phyloP scores from a whole-genome alignment of 2,113 vertebrate genomes.

The Podilymbus podiceps region DNA sequence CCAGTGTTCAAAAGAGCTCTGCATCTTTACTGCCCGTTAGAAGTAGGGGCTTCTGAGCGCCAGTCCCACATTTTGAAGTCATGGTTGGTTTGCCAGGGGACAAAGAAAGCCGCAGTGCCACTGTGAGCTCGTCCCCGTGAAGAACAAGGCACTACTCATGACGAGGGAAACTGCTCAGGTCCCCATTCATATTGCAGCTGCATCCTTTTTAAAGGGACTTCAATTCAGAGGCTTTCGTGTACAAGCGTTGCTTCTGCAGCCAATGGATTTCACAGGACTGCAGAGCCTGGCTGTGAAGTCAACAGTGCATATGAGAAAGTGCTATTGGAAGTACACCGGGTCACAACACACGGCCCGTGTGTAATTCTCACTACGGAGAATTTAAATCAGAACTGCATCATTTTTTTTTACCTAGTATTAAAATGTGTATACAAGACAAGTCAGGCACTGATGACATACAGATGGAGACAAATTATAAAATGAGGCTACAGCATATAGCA shows the following conservation, averaged over 20 bases:
- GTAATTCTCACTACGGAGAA: fast-evolving
- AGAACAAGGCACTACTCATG: constrained; percentile 26
- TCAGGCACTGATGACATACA: fast-evolving
- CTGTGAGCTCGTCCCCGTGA: not conserved
- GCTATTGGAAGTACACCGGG: fast-evolving
- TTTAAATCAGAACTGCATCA: not conserved
- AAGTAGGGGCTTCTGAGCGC: fast-evolving
- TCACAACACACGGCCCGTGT: fast-evolving
- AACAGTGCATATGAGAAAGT: fast-evolving
- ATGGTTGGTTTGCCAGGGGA: not conserved
- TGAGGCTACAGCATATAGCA: fast-evolving
- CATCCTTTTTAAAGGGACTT: not conserved
- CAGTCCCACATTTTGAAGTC: not conserved
- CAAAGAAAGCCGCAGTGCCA: not conserved
- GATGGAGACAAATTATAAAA: not conserved
- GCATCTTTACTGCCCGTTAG: not conserved
- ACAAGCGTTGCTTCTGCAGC: not conserved
- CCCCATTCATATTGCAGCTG: constrained; percentile 43
- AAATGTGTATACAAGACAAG: no score
- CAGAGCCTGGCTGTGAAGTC: not conserved
- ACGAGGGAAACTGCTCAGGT: not conserved
- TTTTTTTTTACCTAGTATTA: fast-evolving
- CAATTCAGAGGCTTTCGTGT: not conserved
- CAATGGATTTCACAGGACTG: not conserved
- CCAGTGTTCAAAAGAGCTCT: not conserved